Conservation (phyloP, 2,797 vertebrate species). For the Australoheros facetus region DNA sequence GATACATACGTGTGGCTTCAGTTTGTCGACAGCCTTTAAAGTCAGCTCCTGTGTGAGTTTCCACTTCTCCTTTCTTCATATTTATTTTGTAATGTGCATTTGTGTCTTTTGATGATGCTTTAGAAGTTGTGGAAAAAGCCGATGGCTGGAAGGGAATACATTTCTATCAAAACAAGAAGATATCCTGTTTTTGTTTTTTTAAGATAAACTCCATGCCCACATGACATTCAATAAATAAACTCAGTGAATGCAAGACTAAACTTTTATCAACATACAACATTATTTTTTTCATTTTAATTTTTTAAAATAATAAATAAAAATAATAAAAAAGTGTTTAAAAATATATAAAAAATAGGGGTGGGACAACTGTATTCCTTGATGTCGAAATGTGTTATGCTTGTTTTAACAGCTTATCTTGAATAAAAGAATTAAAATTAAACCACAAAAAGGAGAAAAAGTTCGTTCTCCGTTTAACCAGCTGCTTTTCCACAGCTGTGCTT, state of each 20-base stretch:
- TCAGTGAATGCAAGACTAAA: background rate
- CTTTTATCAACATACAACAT: background rate
- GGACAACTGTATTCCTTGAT: no score
- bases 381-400: no score
- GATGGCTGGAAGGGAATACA: background rate
- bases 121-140: background rate
- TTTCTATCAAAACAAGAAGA: slow-evolving; percentile 52
- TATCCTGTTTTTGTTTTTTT: background rate
- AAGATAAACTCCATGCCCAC: background rate
- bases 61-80: slow-evolving; percentile 19
- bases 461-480: no score
- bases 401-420: no score
- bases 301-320: no score
- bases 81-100: slow-evolving; percentile 11
- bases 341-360: no score
- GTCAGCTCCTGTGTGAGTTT: slow-evolving; percentile 28
- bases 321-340: no score
- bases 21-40: slow-evolving; percentile 1
- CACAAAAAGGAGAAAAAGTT: no score
- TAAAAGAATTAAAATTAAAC: no score
- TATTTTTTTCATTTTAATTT: no score
- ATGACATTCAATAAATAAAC: background rate
- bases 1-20: slow-evolving; percentile 49
- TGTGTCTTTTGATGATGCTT: slow-evolving; percentile 25
- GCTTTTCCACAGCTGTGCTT: no score